These are phyloP conservation scores for Glaucopsyche alexis DNA, from an alignment of 2,888 invertebrate genomes.

Conservation along the genomic window DNA sequence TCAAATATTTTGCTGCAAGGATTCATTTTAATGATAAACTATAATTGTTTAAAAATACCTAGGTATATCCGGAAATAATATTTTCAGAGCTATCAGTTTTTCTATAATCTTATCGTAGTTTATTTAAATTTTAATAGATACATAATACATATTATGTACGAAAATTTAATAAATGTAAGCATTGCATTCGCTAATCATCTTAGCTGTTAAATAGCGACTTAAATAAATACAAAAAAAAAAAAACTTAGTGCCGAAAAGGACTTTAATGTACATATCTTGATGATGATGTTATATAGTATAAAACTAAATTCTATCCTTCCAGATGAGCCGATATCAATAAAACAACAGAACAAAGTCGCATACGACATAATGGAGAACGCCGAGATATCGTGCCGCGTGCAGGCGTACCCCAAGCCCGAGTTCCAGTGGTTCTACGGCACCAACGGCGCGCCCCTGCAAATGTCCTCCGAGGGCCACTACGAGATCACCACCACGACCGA, in stretches of 20 bases:
- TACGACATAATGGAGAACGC: constrained; percentile 91
- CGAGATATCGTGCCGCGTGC: constrained; percentile 92
- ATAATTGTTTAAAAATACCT: neutral
- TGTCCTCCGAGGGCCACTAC: constrained; percentile 91
- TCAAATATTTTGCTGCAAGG: neutral
- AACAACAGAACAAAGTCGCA: constrained; percentile 93
- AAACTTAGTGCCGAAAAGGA: too few relatives aligned
- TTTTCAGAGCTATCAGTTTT: too few relatives aligned
- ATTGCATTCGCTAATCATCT: too few relatives aligned
- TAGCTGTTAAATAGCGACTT: too few relatives aligned
- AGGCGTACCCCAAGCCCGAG: constrained; percentile 95
- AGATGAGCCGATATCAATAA: constrained; percentile 92
- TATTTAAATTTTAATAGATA: too few relatives aligned
- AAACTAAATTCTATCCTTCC: constrained; percentile 41
- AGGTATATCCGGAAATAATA: too few relatives aligned
- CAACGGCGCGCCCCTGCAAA: constrained; percentile 86
- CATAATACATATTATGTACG: too few relatives aligned
- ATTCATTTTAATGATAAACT: neutral
- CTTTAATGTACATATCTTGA: too few relatives aligned
- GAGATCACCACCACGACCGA: constrained; percentile 90
- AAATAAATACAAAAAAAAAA: too few relatives aligned
- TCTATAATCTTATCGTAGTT: too few relatives aligned
- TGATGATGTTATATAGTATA: neutral
- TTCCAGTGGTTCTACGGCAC: constrained; percentile 94
- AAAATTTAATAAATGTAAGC: too few relatives aligned